These are phyloP conservation scores for Thalassophryne amazonica DNA, from an alignment of 2,797 vertebrate genomes.

Conservation along the genomic window DNA sequence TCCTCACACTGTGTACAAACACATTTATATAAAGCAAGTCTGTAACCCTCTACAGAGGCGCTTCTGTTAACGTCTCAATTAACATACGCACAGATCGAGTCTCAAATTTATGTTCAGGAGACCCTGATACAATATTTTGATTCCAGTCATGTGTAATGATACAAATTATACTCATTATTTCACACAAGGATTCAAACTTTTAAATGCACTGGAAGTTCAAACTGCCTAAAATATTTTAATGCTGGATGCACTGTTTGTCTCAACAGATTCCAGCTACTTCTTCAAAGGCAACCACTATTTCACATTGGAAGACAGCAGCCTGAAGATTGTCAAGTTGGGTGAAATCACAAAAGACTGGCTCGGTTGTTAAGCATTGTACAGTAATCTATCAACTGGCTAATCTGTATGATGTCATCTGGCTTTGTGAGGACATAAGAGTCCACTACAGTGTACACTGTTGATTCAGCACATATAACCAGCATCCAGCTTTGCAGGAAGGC, in stretches of 20 bases:
- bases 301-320: slow-evolving; percentile 92
- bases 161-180: slow-evolving; percentile 9
- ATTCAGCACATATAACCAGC: slow-evolving; percentile 61
- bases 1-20: slow-evolving; percentile 38
- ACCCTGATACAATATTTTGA: slow-evolving; percentile 11
- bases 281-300: slow-evolving; percentile 95
- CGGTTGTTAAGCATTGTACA: slow-evolving; percentile 82
- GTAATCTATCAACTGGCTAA: slow-evolving; percentile 33
- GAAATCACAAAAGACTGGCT: slow-evolving; percentile 96
- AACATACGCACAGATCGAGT: slow-evolving; percentile 34
- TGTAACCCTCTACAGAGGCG: slow-evolving; percentile 65
- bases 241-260: slow-evolving; percentile 11
- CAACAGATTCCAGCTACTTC: slow-evolving; percentile 93
- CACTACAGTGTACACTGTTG: slow-evolving; percentile 59
- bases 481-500: slow-evolving; percentile 60
- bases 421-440: slow-evolving; percentile 56
- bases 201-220: neutral
- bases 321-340: slow-evolving; percentile 96
- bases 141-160: neutral
- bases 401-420: slow-evolving; percentile 47
- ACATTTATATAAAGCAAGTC: slow-evolving; percentile 64
- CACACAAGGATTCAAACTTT: neutral
- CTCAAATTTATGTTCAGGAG: slow-evolving; percentile 1
- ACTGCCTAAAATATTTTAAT: neutral
- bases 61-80: slow-evolving; percentile 60